Percentiles rank a stretch among this genome's conserved stretches.
These are phyloP conservation scores for Pongo abelii DNA, from an alignment of 2,113 vertebrate genomes.

Conservation along the genomic window DNA sequence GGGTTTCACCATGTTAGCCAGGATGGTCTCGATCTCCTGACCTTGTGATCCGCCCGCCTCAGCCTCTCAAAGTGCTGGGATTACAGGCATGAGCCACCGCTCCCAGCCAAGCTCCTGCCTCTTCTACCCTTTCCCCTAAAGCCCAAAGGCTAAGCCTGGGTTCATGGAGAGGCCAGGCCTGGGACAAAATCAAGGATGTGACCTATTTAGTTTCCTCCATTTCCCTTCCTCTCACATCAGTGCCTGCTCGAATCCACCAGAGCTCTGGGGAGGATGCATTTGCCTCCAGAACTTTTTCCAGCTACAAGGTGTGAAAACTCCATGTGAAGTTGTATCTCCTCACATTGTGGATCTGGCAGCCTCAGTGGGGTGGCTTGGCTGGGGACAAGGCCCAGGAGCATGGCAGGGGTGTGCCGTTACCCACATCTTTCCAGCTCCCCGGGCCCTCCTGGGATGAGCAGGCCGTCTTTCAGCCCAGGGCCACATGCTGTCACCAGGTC, in stretches of 20 bases:
- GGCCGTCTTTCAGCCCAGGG: not conserved
- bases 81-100: no score
- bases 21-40: no score
- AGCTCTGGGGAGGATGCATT: not conserved
- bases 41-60: no score
- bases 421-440: not conserved
- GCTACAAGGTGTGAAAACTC: not conserved
- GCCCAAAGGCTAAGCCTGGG: not conserved
- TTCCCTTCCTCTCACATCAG: not conserved
- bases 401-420: accelerated
- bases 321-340: not conserved
- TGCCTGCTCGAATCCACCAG: not conserved
- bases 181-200: not conserved
- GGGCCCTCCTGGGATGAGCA: not conserved
- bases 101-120: not conserved
- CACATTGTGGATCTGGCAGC: not conserved
- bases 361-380: not conserved
- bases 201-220: not conserved
- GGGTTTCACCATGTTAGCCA: no score
- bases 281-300: not conserved
- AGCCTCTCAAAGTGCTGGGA: no score
- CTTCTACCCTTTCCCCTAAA: not conserved
- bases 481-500: not conserved
- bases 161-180: not conserved
- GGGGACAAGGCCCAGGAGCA: not conserved